A percentile compares a stretch with the other conserved stretches of the same genome.
These are phyloP conservation scores for Scopus umbretta DNA, from an alignment of 2,113 vertebrate species.

Conservation along the genomic window DNA sequence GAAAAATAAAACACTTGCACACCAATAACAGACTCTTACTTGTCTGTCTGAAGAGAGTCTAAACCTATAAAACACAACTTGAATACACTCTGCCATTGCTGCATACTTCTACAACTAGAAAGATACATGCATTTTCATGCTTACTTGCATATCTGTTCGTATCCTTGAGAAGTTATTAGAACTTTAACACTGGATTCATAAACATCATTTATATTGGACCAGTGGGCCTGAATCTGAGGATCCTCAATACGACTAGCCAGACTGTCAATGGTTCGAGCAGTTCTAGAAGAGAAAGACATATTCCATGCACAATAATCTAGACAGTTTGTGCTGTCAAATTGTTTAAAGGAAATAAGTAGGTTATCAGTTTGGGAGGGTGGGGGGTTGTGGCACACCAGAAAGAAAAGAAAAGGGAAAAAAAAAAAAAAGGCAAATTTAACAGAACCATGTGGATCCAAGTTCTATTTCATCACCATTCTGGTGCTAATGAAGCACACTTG, in stretches of 20 bases:
- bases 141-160: constrained; percentile 99
- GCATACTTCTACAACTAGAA: background rate
- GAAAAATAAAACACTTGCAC: background rate
- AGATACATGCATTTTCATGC: constrained; percentile 31
- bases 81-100: background rate
- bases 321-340: background rate
- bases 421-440: background rate
- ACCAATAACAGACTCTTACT: background rate
- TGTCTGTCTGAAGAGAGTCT: background rate
- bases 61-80: background rate
- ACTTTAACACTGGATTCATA: constrained; percentile 99
- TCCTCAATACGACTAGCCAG: constrained; percentile 94
- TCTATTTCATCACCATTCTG: background rate
- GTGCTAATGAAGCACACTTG: background rate
- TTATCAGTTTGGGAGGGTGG: background rate
- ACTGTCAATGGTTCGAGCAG: constrained; percentile 93
- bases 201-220: constrained; percentile 98
- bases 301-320: background rate
- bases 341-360: background rate
- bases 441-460: background rate
- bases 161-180: constrained; percentile 97
- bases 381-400: too few relatives aligned
- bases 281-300: constrained; percentile 70
- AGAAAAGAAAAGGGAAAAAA: too few relatives aligned
- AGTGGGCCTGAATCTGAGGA: constrained; percentile 98